These are phyloP conservation scores for Xestia ashworthii DNA, from an alignment of 2,888 invertebrate genomes.

Conservation along the genomic window DNA sequence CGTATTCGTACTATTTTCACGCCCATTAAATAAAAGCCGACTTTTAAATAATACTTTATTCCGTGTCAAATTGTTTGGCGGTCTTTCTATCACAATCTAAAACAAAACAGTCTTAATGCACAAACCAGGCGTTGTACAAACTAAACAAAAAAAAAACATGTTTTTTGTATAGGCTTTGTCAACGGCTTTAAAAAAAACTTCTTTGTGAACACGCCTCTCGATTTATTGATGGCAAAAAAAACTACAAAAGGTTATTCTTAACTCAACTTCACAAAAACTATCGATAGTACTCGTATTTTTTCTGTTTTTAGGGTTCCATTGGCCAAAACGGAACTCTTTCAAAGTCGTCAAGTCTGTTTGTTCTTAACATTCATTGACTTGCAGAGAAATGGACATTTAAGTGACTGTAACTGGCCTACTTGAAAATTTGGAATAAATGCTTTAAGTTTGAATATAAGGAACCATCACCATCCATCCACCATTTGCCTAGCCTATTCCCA, in stretches of 20 bases:
- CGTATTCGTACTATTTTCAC: not conserved
- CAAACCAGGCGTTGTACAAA: constrained; percentile 10
- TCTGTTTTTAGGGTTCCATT: not conserved
- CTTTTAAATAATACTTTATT: not conserved
- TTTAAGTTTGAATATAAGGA: too few species aligned
- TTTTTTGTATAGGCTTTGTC: constrained; percentile 65
- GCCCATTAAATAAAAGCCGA: not conserved
- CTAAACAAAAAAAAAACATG: constrained; percentile 33
- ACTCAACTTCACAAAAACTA: constrained; percentile 53
- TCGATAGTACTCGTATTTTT: constrained; percentile 3
- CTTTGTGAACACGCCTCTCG: constrained; percentile 68
- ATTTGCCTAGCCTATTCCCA: not conserved
- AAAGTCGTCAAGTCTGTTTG: not conserved
- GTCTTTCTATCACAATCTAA: constrained; percentile 13
- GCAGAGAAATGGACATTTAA: not conserved
- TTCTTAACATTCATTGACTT: too few species aligned
- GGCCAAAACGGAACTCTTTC: not conserved
- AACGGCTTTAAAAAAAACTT: constrained; percentile 67
- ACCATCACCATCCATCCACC: not conserved
- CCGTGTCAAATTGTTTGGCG: not conserved
- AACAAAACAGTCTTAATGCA: constrained; percentile 46
- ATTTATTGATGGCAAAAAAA: constrained; percentile 70
- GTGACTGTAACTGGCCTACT: too few species aligned
- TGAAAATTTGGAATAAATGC: too few species aligned
- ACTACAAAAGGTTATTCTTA: constrained; percentile 63